Conservation (phyloP, 2,888 invertebrate species). For the Thereva unica region DNA sequence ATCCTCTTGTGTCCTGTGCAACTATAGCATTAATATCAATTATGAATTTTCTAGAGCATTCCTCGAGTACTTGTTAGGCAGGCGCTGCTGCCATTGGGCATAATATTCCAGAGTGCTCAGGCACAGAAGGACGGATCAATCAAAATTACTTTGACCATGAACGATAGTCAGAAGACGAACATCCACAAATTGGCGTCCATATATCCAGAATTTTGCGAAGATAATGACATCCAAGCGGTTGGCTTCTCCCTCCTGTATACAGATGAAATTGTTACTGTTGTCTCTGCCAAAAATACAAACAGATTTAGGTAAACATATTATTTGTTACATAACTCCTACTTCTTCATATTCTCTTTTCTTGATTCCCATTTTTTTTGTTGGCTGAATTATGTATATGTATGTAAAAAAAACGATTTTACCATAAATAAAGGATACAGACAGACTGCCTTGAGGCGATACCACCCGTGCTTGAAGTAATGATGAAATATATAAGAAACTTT, state of each 20-base stretch:
- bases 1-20: too few species aligned
- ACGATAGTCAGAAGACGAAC: conserved; percentile 28
- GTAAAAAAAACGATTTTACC: background rate
- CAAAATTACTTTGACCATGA: conserved; percentile 54
- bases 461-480: conserved; percentile 52
- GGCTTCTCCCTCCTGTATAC: conserved; percentile 50
- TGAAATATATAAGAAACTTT: conserved; percentile 30
- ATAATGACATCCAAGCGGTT: conserved; percentile 51
- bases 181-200: conserved; percentile 49
- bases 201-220: conserved; percentile 50
- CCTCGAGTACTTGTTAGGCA: conserved; percentile 52
- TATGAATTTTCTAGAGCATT: conserved; percentile 47
- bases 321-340: conserved; percentile 5
- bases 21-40: too few species aligned
- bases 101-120: conserved; percentile 50
- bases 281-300: conserved; percentile 56
- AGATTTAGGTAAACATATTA: conserved; percentile 49
- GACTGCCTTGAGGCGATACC: conserved; percentile 54
- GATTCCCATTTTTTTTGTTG: too few species aligned
- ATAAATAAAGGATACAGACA: conserved; percentile 52
- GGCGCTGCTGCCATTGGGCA: conserved; percentile 50
- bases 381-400: background rate
- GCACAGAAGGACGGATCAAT: conserved; percentile 55
- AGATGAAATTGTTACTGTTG: conserved; percentile 52
- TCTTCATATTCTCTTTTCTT: conserved; percentile 26